phyloP scores from a whole-genome alignment of 2,888 invertebrate species.

The Sarcophaga subvicina region DNA sequence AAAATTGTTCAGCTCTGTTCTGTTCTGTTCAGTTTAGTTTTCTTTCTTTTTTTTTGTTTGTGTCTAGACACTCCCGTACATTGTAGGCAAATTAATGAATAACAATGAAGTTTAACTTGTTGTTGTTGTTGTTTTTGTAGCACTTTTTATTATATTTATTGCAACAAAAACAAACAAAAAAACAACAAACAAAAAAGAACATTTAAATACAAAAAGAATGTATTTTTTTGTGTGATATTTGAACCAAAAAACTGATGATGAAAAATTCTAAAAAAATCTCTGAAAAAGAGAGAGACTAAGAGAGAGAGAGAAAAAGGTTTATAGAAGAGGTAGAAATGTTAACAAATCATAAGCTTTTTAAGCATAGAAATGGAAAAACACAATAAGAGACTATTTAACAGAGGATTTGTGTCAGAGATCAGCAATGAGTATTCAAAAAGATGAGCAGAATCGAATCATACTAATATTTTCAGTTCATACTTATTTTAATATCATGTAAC shows the following conservation, averaged over 20 bases:
- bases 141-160: background rate
- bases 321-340: too few species aligned
- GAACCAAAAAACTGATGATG: conserved; percentile 4
- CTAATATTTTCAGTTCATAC: too few species aligned
- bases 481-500: too few species aligned
- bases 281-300: background rate
- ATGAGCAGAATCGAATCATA: too few species aligned
- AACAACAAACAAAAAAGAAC: conserved; percentile 1
- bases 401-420: background rate
- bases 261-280: background rate
- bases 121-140: background rate
- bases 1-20: background rate
- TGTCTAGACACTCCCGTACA: conserved; percentile 50
- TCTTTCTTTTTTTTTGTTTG: conserved; percentile 6
- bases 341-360: too few species aligned
- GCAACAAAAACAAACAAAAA: conserved; percentile 26
- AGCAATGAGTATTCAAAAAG: too few species aligned
- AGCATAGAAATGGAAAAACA: conserved; percentile 26
- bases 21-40: too few species aligned
- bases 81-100: conserved; percentile 57
- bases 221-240: conserved; percentile 38
- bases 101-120: conserved; percentile 9
- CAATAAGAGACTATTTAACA: background rate
- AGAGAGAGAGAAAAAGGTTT: background rate
- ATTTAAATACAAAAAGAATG: conserved; percentile 36